These are phyloP conservation scores for Jaculus jaculus DNA, from an alignment of 2,113 vertebrate species.

Conservation along the genomic window DNA sequence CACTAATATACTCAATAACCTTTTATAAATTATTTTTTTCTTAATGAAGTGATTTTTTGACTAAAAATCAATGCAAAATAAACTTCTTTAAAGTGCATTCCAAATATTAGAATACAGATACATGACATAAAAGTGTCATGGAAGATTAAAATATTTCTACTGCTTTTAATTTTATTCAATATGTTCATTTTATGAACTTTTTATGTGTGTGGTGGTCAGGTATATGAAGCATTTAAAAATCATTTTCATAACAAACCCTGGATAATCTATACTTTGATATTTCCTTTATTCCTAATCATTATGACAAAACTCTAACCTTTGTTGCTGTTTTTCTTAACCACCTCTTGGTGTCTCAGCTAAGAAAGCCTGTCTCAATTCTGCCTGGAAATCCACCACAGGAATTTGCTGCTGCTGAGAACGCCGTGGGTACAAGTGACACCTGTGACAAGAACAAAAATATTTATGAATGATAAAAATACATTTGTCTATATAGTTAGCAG, in stretches of 20 bases:
- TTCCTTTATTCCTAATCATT: not conserved
- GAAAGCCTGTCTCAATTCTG: slow-evolving; percentile 73
- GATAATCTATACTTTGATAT: not conserved
- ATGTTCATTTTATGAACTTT: not conserved
- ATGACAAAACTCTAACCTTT: slow-evolving; percentile 49
- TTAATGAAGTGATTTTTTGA: not conserved
- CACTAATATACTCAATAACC: not conserved
- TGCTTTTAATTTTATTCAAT: not conserved
- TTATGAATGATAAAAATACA: not conserved
- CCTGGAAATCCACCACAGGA: slow-evolving; percentile 75
- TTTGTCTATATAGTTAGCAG: not conserved
- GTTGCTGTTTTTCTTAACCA: slow-evolving; percentile 59
- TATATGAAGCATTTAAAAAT: not conserved
- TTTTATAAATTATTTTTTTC: not conserved
- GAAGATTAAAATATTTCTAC: not conserved
- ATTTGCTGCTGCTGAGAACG: slow-evolving; percentile 69
- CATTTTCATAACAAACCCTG: not conserved
- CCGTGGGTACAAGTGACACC: slow-evolving; percentile 66
- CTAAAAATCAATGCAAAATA: not conserved
- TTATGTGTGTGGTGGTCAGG: not conserved
- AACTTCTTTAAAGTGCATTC: not conserved
- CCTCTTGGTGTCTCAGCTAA: slow-evolving; percentile 77
- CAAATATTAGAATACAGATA: not conserved
- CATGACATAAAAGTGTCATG: accelerated
- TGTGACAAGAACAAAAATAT: slow-evolving; percentile 26